Evolutionary conservation across 2,797 vertebrate species (phyloP).

Genomic region (Prunella strophiata): DNA sequence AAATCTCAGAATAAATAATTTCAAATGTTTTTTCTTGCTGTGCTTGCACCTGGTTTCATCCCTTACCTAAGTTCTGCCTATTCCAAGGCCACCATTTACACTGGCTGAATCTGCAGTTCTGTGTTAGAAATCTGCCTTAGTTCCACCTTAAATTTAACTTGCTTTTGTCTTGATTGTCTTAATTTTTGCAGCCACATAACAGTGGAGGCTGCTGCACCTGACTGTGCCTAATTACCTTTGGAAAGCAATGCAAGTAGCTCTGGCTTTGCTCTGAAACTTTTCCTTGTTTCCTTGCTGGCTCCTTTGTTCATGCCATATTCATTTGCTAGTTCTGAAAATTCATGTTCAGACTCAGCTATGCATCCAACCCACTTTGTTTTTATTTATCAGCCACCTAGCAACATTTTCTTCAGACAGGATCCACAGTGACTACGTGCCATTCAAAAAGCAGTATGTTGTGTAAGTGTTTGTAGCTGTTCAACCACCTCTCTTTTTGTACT

Average conservation of each 20-base stretch:
- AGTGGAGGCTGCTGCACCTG: conserved; percentile 57
- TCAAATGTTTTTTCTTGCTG: neutral
- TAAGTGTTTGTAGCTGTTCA: conserved; percentile 29
- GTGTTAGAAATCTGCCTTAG: neutral
- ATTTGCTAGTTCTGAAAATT: conserved; percentile 67
- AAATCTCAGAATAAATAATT: neutral
- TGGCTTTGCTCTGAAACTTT: conserved; percentile 52
- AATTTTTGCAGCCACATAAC: conserved; percentile 53
- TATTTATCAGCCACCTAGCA: conserved; percentile 77
- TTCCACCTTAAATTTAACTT: conserved; percentile 65
- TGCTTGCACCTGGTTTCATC: neutral
- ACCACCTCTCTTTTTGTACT: neutral
- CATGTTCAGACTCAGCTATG: conserved; percentile 70
- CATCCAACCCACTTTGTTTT: conserved; percentile 69
- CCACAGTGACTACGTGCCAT: neutral
- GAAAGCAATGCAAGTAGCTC: conserved; percentile 48
- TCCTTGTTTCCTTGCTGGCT: conserved; percentile 67
- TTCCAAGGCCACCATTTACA: neutral
- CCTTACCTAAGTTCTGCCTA: neutral
- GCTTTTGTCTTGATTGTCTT: conserved; percentile 49
- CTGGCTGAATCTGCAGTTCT: neutral
- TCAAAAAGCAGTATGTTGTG: neutral
- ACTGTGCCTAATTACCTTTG: conserved; percentile 65
- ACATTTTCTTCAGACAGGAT: conserved; percentile 49
- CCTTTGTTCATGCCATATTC: conserved; percentile 46